Base-by-base conservation (phyloP, 2,888 invertebrate species). In the Automeris io region DNA sequence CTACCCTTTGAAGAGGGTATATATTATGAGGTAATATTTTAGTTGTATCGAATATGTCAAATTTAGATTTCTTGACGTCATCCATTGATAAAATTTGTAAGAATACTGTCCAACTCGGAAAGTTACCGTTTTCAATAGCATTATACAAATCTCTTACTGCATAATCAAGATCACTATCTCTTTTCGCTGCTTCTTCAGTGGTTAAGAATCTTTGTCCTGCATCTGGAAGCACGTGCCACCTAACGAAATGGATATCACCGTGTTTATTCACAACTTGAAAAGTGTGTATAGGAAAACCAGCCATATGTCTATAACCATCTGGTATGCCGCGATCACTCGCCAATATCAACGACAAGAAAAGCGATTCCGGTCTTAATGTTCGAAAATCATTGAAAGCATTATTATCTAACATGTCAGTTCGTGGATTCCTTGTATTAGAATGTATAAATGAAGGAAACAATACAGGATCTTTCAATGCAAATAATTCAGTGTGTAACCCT, bases 341-440 rank as follows among this genome's bases (percentile, higher is more conserved):
- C 47, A 96, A 82, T 70, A 96, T 90, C 74, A 93, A 83, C 31
- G 91, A 88, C 71, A 96, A 95, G 67, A 96, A 96, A 4, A 91
- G 89, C 3, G 93, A 89, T 75, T 97, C 97, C 0, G 96, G 95
- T 22, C 95, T 88, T 26, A 96, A 81, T 0, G 93, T 90, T 46
- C 95, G 88, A 63, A 97, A 97, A 70, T 97, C 97, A 97, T 97
- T 97, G 61, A 95, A 91, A 93, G 94, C 95, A 61, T 96, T 93
- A 0, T 91, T 79, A 75, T 97, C 96, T 75, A 93, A 95, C 19
- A 96, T 81, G 64, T 94, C 92, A 0, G 94, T 95, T 13, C 88
- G 91, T 1, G 98, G 98, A 72, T 98, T 97, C 50, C 97, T 88
- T 71, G 96, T 97, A 67, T 96, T 96, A 0, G 96, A 93, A 70